Evolutionary conservation across 2,797 vertebrate genomes (phyloP).

Genomic region (Chanos chanos): DNA sequence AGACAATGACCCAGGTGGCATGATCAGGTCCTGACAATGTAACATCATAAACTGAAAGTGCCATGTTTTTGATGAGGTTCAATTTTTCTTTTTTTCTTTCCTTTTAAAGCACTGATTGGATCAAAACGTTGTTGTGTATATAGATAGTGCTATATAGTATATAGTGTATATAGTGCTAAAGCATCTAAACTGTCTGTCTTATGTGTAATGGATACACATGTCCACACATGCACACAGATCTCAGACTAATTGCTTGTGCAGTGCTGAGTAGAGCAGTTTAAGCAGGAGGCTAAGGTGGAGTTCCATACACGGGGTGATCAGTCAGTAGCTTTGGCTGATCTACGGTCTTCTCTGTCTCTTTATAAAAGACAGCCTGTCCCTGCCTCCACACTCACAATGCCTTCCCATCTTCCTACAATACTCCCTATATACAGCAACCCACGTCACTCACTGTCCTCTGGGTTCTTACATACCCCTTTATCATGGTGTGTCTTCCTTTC

Average conservation of each 20-base stretch:
- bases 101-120: too few relatives aligned
- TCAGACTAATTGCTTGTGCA: conserved; percentile 48
- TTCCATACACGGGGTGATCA: conserved; percentile 37
- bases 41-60: conserved; percentile 51
- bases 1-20: conserved; percentile 62
- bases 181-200: too few relatives aligned
- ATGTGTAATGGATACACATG: neutral
- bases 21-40: too few relatives aligned
- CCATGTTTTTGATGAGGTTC: conserved; percentile 47
- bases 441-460: too few relatives aligned
- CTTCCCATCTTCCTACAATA: neutral
- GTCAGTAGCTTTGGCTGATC: conserved; percentile 39
- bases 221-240: conserved; percentile 11
- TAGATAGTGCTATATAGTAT: too few relatives aligned
- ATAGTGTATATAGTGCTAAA: too few relatives aligned
- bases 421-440: neutral
- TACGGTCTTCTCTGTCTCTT: conserved; percentile 36
- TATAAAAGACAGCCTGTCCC: conserved; percentile 1
- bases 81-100: too few relatives aligned
- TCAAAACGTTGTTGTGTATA: too few relatives aligned
- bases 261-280: conserved; percentile 46
- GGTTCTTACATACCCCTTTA: too few relatives aligned
- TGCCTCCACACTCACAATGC: conserved; percentile 19
- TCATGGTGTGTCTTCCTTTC: too few relatives aligned
- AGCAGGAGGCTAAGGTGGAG: conserved; percentile 17